These are phyloP conservation scores for Sinocyclocheilus rhinocerous DNA, from an alignment of 2,113 vertebrate species.

Conservation along the genomic window DNA sequence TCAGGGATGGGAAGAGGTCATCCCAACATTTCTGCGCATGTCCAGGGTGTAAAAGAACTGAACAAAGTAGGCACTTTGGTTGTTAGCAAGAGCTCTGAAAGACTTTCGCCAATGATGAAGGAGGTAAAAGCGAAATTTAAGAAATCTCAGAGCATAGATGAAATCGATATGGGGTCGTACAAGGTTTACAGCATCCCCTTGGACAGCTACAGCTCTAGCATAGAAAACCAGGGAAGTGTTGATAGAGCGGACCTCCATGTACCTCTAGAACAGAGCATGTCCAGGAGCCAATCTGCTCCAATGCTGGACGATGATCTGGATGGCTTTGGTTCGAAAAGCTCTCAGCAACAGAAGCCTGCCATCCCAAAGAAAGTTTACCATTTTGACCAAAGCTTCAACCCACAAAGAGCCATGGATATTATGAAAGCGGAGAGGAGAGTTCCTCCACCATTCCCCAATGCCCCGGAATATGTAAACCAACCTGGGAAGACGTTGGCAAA, in stretches of 20 bases:
- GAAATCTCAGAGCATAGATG: constrained; percentile 98
- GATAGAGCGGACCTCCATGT: constrained; percentile 85
- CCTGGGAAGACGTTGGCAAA: constrained; percentile 86
- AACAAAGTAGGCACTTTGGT: constrained; percentile 88
- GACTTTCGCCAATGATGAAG: constrained; percentile 95
- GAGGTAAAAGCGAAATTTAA: constrained; percentile 96
- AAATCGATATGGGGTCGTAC: constrained; percentile 96
- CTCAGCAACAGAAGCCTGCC: constrained; percentile 83
- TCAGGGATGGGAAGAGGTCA: constrained; percentile 79
- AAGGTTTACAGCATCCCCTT: constrained; percentile 97
- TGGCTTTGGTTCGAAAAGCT: constrained; percentile 76
- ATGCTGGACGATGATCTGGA: constrained; percentile 97
- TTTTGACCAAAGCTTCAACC: constrained; percentile 99
- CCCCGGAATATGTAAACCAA: constrained; percentile 88
- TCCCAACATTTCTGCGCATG: constrained; percentile 81
- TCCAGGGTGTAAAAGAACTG: constrained; percentile 83
- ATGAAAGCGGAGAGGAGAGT: constrained; percentile 83
- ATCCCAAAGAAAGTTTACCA: constrained; percentile 96
- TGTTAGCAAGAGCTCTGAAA: constrained; percentile 95
- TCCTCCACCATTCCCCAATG: constrained; percentile 89
- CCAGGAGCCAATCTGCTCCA: constrained; percentile 93
- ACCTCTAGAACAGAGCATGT: constrained; percentile 91
- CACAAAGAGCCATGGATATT: constrained; percentile 85
- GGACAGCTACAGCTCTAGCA: constrained; percentile 91
- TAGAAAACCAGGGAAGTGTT: constrained; percentile 88